Conservation (phyloP, 2,888 invertebrate genomes). For the Eupithecia centaureata region DNA sequence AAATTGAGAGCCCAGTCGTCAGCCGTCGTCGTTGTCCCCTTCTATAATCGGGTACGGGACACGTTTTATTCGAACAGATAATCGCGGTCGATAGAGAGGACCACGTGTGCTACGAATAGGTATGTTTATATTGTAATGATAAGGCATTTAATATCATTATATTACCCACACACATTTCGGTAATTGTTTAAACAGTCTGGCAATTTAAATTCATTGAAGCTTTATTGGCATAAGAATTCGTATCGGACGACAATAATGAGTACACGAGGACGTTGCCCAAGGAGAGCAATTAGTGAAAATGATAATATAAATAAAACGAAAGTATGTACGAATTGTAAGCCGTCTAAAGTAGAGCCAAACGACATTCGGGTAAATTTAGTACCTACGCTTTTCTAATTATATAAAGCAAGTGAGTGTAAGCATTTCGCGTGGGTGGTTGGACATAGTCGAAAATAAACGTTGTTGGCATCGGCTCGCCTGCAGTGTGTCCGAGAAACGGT, state of each 20-base stretch:
- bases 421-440: constrained; percentile 77
- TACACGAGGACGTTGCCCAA: constrained; percentile 26
- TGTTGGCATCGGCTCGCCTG: constrained; percentile 73
- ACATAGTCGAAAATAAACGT: constrained; percentile 69
- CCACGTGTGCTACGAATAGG: constrained; percentile 37
- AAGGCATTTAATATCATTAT: constrained; percentile 28
- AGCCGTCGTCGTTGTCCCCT: constrained; percentile 53
- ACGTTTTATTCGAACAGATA: constrained; percentile 66
- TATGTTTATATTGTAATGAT: constrained; percentile 36
- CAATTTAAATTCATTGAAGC: constrained; percentile 27
- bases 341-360: constrained; percentile 46
- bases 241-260: constrained; percentile 22
- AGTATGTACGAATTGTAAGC: constrained; percentile 32
- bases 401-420: constrained; percentile 80
- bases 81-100: constrained; percentile 58
- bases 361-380: constrained; percentile 63
- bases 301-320: constrained; percentile 23
- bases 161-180: constrained; percentile 15
- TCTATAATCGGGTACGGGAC: constrained; percentile 56
- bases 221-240: constrained; percentile 28
- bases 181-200: constrained; percentile 27
- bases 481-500: constrained; percentile 51
- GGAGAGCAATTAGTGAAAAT: constrained; percentile 29
- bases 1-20: constrained; percentile 48
- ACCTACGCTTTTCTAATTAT: constrained; percentile 78